phyloP scores from a whole-genome alignment of 35 echinoderm and acorn worm species.

The Acanthaster planci region DNA sequence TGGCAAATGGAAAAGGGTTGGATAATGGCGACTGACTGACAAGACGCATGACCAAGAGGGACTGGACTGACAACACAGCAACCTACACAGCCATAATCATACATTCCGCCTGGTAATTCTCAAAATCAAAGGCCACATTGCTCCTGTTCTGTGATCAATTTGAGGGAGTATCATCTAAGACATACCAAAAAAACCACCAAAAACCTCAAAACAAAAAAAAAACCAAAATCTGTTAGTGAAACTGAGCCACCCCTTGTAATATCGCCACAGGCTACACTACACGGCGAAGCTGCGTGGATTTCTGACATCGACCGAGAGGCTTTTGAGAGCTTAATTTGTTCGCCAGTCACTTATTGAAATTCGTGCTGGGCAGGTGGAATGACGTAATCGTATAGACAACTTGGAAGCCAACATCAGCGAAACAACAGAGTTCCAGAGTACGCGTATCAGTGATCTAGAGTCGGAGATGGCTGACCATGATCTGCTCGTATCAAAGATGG shows the following conservation, averaged over 20 bases:
- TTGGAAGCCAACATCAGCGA: not conserved
- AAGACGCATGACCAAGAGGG: not conserved
- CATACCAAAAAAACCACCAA: not conserved
- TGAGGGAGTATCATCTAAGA: not conserved
- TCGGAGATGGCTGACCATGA: not conserved
- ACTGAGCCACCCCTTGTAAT: not conserved
- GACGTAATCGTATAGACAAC: not conserved
- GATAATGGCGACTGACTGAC: no score
- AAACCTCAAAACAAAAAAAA: no score
- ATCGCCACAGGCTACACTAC: not conserved
- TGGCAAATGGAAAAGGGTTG: no score
- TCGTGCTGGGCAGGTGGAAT: conserved; percentile 1
- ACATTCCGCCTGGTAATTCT: not conserved
- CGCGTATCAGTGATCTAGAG: not conserved
- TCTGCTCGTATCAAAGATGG: not conserved
- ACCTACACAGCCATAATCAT: not conserved
- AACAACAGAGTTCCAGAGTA: not conserved
- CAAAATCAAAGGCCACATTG: not conserved
- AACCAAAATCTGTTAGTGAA: not conserved
- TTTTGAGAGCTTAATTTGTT: not conserved
- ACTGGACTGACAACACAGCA: not conserved
- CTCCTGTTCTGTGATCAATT: not conserved
- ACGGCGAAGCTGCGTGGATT: not conserved
- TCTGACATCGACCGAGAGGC: not conserved
- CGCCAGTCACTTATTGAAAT: not conserved